These are phyloP conservation scores for Parotocinclus haroldoi DNA, from an alignment of 2,797 vertebrate genomes.

Conservation along the genomic window DNA sequence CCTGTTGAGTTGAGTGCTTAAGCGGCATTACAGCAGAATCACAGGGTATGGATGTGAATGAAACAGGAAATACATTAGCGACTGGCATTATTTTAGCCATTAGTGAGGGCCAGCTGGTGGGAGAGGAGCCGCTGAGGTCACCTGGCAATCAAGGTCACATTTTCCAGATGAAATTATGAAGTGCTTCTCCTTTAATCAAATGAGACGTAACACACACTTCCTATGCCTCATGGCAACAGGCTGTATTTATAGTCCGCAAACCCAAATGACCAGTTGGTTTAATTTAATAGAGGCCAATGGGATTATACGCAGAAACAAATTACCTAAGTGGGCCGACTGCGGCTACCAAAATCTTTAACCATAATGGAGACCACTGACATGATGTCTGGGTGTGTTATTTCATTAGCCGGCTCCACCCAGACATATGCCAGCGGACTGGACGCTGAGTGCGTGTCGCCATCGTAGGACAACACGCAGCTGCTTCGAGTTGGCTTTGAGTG, in stretches of 20 bases:
- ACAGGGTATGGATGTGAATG: conserved; percentile 25
- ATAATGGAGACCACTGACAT: conserved; percentile 79
- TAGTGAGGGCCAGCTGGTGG: conserved; percentile 61
- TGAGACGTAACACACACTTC: conserved; percentile 68
- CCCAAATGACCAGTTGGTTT: conserved; percentile 80
- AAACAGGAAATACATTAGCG: conserved; percentile 50
- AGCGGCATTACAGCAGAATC: conserved; percentile 15
- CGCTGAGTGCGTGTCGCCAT: conserved; percentile 58
- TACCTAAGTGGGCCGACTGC: conserved; percentile 78
- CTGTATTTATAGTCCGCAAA: conserved; percentile 76
- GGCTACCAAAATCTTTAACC: conserved; percentile 77
- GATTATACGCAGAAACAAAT: conserved; percentile 81
- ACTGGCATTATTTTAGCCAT: conserved; percentile 68
- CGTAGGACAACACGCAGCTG: too few relatives aligned
- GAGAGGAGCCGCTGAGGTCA: conserved; percentile 64
- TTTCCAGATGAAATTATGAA: conserved; percentile 75
- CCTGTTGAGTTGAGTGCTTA: conserved; percentile 6
- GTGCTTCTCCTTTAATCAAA: conserved; percentile 76
- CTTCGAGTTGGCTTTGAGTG: too few relatives aligned
- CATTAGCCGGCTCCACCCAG: conserved; percentile 69
- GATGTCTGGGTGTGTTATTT: conserved; percentile 76
- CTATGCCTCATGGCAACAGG: conserved; percentile 68
- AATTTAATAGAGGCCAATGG: conserved; percentile 79
- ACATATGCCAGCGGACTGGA: conserved; percentile 70
- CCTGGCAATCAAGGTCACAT: conserved; percentile 73